Evolutionary conservation across 2,888 invertebrate species (phyloP), one percentile per base, ranked within the genome.

Genomic region (Drosophila subsilvestris): DNA sequence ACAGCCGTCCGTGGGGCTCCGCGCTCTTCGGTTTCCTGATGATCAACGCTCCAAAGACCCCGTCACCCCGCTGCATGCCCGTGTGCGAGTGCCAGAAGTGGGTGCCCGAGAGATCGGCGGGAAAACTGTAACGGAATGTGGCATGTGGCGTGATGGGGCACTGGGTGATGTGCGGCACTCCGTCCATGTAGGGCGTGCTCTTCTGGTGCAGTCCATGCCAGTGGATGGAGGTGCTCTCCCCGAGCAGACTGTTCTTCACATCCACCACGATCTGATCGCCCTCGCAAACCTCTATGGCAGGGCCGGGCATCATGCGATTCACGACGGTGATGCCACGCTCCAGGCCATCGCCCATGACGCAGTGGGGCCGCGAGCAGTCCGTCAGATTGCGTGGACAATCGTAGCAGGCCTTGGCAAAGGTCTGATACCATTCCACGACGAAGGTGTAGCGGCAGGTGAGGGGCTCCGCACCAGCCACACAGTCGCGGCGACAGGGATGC

Each of bases 181-280:
- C 97, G 78, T 98, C 97, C 97, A 97, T 97, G 89, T 96, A 97
- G 0, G 97, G 97, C 0, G 95, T 95, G 0, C 94, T 94, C 57
- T 93, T 92, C 91, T 97, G 96, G 88, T 97, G 97, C 87, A 96
- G 94, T 0, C 98, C 98, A 88, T 98, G 98, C 98, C 98, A 98
- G 89, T 98, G 98, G 20, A 98, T 95, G 0, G 96, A 95, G 0
- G 97, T 97, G 22, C 95, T 95, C 89, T 97, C 97, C 0, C 96
- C 95, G 88, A 95, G 93, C 90, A 98, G 90, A 68, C 94, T 93
- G 89, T 98, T 98, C 75, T 94, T 94, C 8, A 98, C 96, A 86
- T 97, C 97, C 0, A 97, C 97, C 27, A 96, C 94, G 3, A 98
- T 93, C 29, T 94, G 93, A 89, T 98, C 98, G n/a, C 96, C 95